phyloP scores from a whole-genome alignment of 2,888 invertebrate genomes.

The Liposcelis brunnea region DNA sequence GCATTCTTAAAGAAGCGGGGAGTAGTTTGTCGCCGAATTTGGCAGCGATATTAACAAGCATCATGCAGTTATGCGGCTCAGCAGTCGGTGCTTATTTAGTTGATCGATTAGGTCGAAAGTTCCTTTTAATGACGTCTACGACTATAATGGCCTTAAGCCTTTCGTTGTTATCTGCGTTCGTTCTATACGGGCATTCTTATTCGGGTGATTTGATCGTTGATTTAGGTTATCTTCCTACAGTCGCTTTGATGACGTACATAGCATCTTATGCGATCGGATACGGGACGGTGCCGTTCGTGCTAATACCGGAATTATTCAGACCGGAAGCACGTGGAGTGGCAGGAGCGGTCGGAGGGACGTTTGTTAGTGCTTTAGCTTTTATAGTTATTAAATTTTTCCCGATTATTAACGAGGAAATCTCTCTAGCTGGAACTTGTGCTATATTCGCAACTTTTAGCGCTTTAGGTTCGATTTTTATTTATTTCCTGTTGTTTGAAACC shows the following conservation, averaged over 20 bases:
- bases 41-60: too few species aligned
- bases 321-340: neutral
- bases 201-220: neutral
- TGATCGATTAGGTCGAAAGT: too few species aligned
- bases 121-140: too few species aligned
- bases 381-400: constrained; percentile 6
- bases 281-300: constrained; percentile 6
- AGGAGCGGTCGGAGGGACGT: neutral
- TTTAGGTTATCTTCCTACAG: neutral
- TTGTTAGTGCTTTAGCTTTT: neutral
- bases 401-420: neutral
- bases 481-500: constrained; percentile 1
- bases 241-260: neutral
- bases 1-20: too few species aligned
- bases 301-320: constrained; percentile 3
- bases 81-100: too few species aligned
- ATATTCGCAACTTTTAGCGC: neutral
- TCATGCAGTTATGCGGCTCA: too few species aligned
- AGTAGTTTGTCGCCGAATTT: too few species aligned
- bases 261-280: neutral
- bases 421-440: neutral
- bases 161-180: too few species aligned
- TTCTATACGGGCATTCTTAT: too few species aligned
- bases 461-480: constrained; percentile 2
- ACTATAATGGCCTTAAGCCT: too few species aligned